phyloP scores from a whole-genome alignment of 2,113 vertebrate species.

The Orycteropus afer region DNA sequence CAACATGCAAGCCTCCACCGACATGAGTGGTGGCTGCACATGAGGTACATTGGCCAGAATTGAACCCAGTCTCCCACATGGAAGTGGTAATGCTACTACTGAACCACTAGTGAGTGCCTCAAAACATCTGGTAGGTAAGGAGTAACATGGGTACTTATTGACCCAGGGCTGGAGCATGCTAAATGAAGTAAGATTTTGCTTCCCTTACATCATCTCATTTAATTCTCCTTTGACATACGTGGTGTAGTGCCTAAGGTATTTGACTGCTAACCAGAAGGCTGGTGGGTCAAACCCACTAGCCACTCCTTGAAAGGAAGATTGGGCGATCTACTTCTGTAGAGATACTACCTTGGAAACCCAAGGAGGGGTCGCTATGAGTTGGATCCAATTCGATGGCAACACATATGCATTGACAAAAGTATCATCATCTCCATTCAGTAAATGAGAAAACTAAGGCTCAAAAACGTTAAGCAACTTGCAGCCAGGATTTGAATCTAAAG shows the following conservation, averaged over 20 bases:
- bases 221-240: background rate
- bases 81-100: background rate
- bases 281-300: too few relatives aligned
- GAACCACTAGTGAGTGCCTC: background rate
- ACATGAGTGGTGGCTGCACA: background rate
- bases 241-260: too few relatives aligned
- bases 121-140: background rate
- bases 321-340: too few relatives aligned
- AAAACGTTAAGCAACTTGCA: too few relatives aligned
- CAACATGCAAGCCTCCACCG: background rate
- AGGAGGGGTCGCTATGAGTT: too few relatives aligned
- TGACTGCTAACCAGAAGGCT: too few relatives aligned
- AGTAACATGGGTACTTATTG: background rate
- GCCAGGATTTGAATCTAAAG: too few relatives aligned
- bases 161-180: background rate
- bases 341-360: too few relatives aligned
- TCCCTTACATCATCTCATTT: background rate
- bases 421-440: background rate
- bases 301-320: too few relatives aligned
- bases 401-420: background rate
- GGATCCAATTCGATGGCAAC: too few relatives aligned
- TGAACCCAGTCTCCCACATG: background rate
- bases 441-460: constrained; percentile 3
- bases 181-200: background rate
- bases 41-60: background rate